phyloP scores from a whole-genome alignment of 2,888 invertebrate species.

The Epinotia demarniana region DNA sequence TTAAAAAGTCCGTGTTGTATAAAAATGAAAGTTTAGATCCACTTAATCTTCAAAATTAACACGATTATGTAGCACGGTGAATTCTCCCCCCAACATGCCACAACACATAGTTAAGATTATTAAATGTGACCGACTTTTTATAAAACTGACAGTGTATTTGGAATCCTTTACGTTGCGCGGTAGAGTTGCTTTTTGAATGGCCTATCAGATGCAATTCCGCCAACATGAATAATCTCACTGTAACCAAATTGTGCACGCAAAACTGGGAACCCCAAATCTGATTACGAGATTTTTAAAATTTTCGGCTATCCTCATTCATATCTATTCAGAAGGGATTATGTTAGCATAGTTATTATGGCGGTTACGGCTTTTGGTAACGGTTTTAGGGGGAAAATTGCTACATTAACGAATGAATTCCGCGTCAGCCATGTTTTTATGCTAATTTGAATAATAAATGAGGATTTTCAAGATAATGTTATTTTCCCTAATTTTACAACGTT shows the following conservation, averaged over 20 bases:
- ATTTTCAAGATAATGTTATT: slow-evolving; percentile 21
- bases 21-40: neutral
- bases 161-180: no score
- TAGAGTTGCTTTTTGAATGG: no score
- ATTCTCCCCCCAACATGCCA: slow-evolving; percentile 8
- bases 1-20: neutral
- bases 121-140: no score
- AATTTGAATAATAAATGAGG: slow-evolving; percentile 40
- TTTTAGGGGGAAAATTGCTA: slow-evolving; percentile 41
- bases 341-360: neutral
- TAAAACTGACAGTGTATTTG: no score
- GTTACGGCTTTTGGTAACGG: neutral
- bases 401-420: slow-evolving; percentile 42
- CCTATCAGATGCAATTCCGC: no score
- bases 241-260: slow-evolving; percentile 11
- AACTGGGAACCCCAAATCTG: slow-evolving; percentile 36
- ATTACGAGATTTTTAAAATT: slow-evolving; percentile 35
- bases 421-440: slow-evolving; percentile 30
- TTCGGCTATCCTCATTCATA: slow-evolving; percentile 35
- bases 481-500: neutral
- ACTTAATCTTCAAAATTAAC: slow-evolving; percentile 12
- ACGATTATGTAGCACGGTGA: slow-evolving; percentile 1
- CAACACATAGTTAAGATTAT: neutral
- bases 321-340: neutral
- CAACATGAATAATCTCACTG: no score